Evolutionary conservation across 2,888 invertebrate genomes (phyloP).

Genomic region (Molorchus minor): DNA sequence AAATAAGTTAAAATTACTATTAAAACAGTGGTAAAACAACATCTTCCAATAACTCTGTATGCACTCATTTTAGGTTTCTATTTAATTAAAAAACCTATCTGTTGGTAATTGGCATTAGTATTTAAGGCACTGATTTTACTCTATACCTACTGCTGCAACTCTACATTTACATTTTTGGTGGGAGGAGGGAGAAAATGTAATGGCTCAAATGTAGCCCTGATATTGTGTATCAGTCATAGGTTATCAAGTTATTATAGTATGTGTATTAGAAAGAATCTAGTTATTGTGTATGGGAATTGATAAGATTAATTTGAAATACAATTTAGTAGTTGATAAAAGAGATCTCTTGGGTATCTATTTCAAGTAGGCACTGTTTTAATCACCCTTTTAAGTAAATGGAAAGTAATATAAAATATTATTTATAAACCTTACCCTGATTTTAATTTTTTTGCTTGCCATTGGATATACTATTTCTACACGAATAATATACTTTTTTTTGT

Average conservation of each 20-base stretch:
- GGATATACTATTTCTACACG: too few relatives aligned
- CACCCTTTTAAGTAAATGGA: too few relatives aligned
- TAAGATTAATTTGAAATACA: too few relatives aligned
- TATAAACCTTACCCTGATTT: too few relatives aligned
- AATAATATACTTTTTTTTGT: too few relatives aligned
- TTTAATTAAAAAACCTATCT: slow-evolving; percentile 7
- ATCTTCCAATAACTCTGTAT: slow-evolving; percentile 54
- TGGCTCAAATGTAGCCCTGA: slow-evolving; percentile 7
- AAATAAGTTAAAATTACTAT: slow-evolving; percentile 57
- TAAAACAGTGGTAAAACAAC: slow-evolving; percentile 57
- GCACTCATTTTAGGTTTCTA: slow-evolving; percentile 45
- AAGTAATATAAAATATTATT: too few relatives aligned
- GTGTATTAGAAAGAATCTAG: slow-evolving; percentile 2
- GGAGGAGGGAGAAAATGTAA: slow-evolving; percentile 24
- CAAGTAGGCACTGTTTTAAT: too few relatives aligned
- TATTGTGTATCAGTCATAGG: slow-evolving; percentile 27
- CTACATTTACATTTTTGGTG: slow-evolving; percentile 26
- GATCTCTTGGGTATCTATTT: too few relatives aligned
- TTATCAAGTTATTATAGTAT: slow-evolving; percentile 25
- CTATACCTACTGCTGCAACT: slow-evolving; percentile 17
- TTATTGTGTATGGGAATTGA: slow-evolving; percentile 1
- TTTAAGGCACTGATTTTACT: slow-evolving; percentile 28
- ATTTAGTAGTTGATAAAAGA: too few relatives aligned
- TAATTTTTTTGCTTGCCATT: too few relatives aligned
- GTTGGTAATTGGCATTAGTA: slow-evolving; percentile 6